Evolutionary conservation across 2,888 invertebrate species (phyloP), one percentile per base, ranked within the genome.

Genomic region (Yponomeuta cagnagella): DNA sequence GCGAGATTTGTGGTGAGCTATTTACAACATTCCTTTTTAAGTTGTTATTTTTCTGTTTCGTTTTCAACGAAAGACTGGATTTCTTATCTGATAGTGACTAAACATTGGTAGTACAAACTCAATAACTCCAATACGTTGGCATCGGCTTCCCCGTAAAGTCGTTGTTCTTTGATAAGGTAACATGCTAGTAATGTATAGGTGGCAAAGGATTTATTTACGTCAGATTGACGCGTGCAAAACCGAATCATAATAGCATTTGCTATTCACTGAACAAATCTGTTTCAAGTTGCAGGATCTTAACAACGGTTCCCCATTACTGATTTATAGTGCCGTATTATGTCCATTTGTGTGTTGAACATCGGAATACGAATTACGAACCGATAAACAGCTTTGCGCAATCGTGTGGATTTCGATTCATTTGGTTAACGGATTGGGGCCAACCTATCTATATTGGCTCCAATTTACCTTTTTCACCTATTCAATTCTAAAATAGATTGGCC

Each of bases 11-110:
- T 23, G 67, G 43, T 10, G 10, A 15, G 23, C 31, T 65, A 67
- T 43, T 67, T 67, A 68, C 68, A 68, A 68, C 43, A 68, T 68
- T 43, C 43, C 43, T n/a, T 33, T 48, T 43, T 48, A 67, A 67
- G 15, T 12, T 58, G 52, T 58, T 58, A 58, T 58, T 15, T 58
- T 58, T 58, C 52, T 15, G 52, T 15, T 58, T 58, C 12, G 15
- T 15, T 15, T 12, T 4, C 52, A 12, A 8, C 15, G 4, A 58
- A 58, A 58, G 52, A 58, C 10, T 58, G 1, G 0, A 58, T 15
- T 15, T 58, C 1, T 12, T 15, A 12, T 12, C 1, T 58, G 15
- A 2, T 15, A 58, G 12, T 58, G 52, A 58, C 8, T 58, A 15
- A 15, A 15, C 2, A 58, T 5, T 58, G 4, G 15, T 15, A 12